Conservation (phyloP, 2,888 invertebrate species). For the Rhaphigaster nebulosa region DNA sequence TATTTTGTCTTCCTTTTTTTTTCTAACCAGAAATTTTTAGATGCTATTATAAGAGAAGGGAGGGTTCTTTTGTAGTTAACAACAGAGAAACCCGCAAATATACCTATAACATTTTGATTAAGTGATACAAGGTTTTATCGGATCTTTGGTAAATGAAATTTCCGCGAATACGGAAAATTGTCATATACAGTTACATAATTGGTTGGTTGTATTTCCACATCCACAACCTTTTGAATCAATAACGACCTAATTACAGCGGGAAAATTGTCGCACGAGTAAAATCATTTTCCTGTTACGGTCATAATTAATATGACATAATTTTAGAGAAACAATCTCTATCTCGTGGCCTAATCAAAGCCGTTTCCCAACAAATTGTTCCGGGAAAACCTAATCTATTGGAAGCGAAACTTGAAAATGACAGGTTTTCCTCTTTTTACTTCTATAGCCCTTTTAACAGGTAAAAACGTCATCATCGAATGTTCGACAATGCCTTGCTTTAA, state of each 20-base stretch:
- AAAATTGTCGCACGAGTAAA: not conserved
- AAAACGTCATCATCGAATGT: not conserved
- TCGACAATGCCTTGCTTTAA: not conserved
- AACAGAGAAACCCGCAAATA: too few relatives aligned
- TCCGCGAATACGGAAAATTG: not conserved
- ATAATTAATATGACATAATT: not conserved
- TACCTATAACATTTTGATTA: too few relatives aligned
- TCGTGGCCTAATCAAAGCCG: not conserved
- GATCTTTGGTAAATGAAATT: not conserved
- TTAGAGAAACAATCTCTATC: not conserved
- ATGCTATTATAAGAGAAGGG: too few relatives aligned
- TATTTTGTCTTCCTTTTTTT: too few relatives aligned
- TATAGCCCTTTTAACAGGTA: not conserved
- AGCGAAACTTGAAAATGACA: not conserved
- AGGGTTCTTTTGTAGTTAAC: too few relatives aligned
- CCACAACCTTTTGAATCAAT: not conserved
- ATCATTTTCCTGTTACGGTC: not conserved
- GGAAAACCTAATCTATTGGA: not conserved
- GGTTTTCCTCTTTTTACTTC: not conserved
- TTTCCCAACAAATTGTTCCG: not conserved
- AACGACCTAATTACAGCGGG: not conserved
- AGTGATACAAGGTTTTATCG: not conserved
- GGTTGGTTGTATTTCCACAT: not conserved
- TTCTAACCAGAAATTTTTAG: too few relatives aligned
- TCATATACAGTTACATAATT: not conserved